Base-by-base conservation (phyloP, 2,888 invertebrate genomes). In the Vannuccia rotundouncinata region DNA sequence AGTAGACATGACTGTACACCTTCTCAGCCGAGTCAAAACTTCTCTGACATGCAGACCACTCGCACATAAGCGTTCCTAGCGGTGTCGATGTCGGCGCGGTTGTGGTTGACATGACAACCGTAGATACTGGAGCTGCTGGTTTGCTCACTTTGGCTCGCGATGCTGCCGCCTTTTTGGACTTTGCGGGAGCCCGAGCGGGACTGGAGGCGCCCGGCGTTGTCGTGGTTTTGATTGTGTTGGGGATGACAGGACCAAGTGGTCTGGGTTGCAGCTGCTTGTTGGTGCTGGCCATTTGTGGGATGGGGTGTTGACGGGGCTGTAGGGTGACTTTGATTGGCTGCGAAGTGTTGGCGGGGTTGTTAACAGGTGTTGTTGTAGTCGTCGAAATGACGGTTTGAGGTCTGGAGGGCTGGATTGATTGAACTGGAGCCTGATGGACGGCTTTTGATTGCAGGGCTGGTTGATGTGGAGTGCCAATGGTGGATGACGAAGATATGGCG, bases 1-100 rank as follows among this genome's bases (percentile, higher is more conserved):
- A 60, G 22, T 78, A 78, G 22, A 78, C 78, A 59, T 78, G 78
- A 17, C 78, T 60, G 29, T 78, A 78, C 1, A 78, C 78, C 22
- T 59, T 78, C 60, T 78, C 60, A 28, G 78, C 60, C 27, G 59
- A 60, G 25, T 78, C 78, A 60, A 78, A 78, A 45, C 78, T 59
- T 45, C 60, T 25, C 29, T 60, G 66, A 60, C 78, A 78, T 28
- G 29, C 60, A 59, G 59, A 25, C 78, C 78, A 78, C 29, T 78
- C 78, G 29, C 78, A 78, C 29, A 78, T 78, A 5, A 66, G 25
- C 5, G 45, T 45, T 17, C 45, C 45, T 17, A 45, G 10, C 10
- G 45, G 5, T 27, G 22, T 22, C 10, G 66, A 66, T 2, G 66
- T 66, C 17, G 17, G 17, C 2, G 10, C 22, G 13, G 66, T 27